These are phyloP conservation scores for Nematolebias whitei DNA, from an alignment of 2,113 vertebrate genomes.

Conservation along the genomic window DNA sequence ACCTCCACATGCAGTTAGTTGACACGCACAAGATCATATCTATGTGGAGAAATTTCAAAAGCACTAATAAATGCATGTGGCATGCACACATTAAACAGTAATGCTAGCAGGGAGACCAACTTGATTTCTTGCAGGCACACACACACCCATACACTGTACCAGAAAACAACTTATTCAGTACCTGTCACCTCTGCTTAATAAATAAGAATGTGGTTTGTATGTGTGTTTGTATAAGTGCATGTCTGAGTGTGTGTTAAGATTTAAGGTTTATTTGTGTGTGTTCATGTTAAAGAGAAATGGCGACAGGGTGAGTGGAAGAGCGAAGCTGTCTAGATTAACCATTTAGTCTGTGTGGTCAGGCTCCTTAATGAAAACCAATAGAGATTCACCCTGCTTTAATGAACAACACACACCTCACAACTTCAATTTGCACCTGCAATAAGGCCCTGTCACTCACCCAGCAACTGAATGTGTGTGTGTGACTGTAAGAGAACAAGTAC, in stretches of 20 bases:
- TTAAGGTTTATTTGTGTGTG: conserved; percentile 39
- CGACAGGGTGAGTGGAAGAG: conserved; percentile 43
- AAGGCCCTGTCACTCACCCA: conserved; percentile 88
- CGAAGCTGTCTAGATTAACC: conserved; percentile 89
- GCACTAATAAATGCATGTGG: conserved; percentile 6
- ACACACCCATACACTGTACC: conserved; percentile 38
- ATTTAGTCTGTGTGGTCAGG: conserved; percentile 88
- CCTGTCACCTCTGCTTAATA: conserved; percentile 96
- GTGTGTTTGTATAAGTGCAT: conserved; percentile 33
- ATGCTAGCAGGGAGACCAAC: background rate
- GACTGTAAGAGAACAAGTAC: conserved; percentile 12
- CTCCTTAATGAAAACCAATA: conserved; percentile 98
- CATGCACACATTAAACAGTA: conserved; percentile 2
- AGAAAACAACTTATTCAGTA: conserved; percentile 90
- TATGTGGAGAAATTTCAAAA: conserved; percentile 5
- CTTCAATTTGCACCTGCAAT: conserved; percentile 98
- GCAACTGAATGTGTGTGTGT: background rate
- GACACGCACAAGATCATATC: background rate
- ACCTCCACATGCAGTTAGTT: background rate
- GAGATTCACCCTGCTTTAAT: conserved; percentile 98
- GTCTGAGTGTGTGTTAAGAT: conserved; percentile 54
- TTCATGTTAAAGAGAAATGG: conserved; percentile 29
- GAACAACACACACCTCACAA: conserved; percentile 94
- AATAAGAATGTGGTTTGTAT: conserved; percentile 95
- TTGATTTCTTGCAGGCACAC: background rate